Conservation (phyloP, 1,140 invertebrate species). For the Euura saliciscinereae region DNA sequence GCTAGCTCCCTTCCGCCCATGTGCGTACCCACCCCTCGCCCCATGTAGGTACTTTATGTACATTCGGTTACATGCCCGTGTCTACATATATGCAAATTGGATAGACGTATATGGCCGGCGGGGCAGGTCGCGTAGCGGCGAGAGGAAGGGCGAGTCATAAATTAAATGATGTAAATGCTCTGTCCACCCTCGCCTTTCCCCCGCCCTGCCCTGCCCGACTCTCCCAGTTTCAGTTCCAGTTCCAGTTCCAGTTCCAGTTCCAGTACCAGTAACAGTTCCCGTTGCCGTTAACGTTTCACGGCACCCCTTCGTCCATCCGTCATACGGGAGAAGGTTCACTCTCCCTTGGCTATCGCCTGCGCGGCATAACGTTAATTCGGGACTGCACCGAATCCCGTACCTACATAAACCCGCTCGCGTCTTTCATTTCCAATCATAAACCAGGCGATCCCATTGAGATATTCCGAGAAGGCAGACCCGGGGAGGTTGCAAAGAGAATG, state of each 20-base stretch:
- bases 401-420: too few species aligned
- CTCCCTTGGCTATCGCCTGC: too few species aligned
- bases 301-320: background rate
- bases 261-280: too few species aligned
- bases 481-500: too few species aligned
- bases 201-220: conserved; percentile 45
- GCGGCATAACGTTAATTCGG: too few species aligned
- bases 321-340: background rate
- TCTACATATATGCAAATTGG: background rate
- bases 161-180: conserved; percentile 63
- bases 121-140: conserved; percentile 21
- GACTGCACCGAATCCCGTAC: too few species aligned
- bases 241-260: too few species aligned
- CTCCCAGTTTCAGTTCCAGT: conserved; percentile 15
- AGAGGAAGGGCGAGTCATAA: conserved; percentile 50
- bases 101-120: background rate
- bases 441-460: too few species aligned
- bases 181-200: conserved; percentile 49
- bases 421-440: too few species aligned
- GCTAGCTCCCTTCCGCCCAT: too few species aligned
- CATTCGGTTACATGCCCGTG: background rate
- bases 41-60: background rate
- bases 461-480: too few species aligned
- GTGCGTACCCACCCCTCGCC: too few species aligned
- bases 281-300: background rate